Base-by-base conservation (phyloP, 1,140 invertebrate genomes). In the Listronotus bonariensis region DNA sequence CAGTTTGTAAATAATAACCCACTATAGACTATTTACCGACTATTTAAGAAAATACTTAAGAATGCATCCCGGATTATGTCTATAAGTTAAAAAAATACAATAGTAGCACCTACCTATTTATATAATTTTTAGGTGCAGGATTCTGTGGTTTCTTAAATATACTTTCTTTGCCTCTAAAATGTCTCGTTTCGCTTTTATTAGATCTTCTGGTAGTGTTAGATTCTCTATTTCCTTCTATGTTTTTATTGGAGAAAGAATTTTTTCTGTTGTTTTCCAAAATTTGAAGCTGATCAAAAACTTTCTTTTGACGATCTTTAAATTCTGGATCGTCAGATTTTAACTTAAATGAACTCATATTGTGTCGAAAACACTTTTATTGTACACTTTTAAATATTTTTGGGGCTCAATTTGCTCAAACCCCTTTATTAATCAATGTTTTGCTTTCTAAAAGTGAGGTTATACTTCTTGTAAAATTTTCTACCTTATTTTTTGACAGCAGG, bases 131-230 rank as follows among this genome's bases (percentile, higher is more conserved):
- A 6, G 60, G 48, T 9, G 62, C 58, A n/a, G 86, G 86, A 34
- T 83, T 80, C 74, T 87, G 84, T 6, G 87, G 87, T 66, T 84
- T 81, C 77, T 91, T 92, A 57, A 89, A 92, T 64, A 92, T 89
- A 74, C 90, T 92, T 72, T 91, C 88, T 73, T 84, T 85, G 5
- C 89, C 88, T 65, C 86, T 82, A 73, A 88, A 86, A 40, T 84
- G 82, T 66, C 82, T 84, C 63, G 83, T 83, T 71, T 82, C 78
- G 45, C 72, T 70, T 49, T 65, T 72, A 10, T 70, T 58, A 41
- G 36, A 34, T 36, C 52, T 68, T 36, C 31, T 53, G 0, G 73
- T 79, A 76, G 12, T 76, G 38, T 73, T 74, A 79, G 55, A 65
- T 75, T 67, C 71, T 67, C 40, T 51, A 80, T 80, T 56, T 80